Base-by-base conservation (phyloP, 2,888 invertebrate genomes). In the Ashinkailepas kermadecensis region DNA sequence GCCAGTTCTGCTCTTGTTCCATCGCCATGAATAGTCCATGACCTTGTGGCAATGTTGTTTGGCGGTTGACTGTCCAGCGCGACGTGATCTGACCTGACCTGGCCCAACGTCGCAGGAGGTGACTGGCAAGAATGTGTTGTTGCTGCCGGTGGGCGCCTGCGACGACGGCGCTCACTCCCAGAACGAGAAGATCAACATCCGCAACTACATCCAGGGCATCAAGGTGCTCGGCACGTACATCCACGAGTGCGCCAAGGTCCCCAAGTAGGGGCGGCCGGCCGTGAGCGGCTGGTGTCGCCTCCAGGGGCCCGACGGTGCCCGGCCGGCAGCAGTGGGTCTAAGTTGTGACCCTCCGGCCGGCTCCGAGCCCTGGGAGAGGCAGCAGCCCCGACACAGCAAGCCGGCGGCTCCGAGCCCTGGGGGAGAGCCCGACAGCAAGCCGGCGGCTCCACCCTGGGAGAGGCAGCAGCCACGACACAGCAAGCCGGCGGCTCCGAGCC, bases 101-200 rank as follows among this genome's bases (percentile, higher is more conserved):
- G 99, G 81, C 99, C 39, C 10, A 11, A 12, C 21, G 39, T 64
- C 11, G 12, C 93, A 95, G 89, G 93, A 97, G 88, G 93, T 94
- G 15, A 96, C 96, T 82, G 94, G 94, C 0, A 95, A 95, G 87
- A 98, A 96, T 89, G 97, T 98, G 81, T 91, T 99, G 86, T 90
- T 99, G 84, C 90, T 99, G 85, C 99, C 99, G 1, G 94, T 99
- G 87, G 99, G 99, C 80, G 93, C 95, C 82, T 93, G 93, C 82
- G 98, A 99, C 88, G 99, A 99, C 88, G 98, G 98, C 85, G 98
- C 99, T 83, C 99, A 99, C 89, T 97, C 97, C 21, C 96, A 99
- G 89, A 99, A 99, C 89, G 99, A 99, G 89, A 99, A 99, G 88
- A 90, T 99, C 85, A 93, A 98, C 89, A 89, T 94, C 83, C 91